Percentiles rank a stretch among this genome's conserved stretches.
Evolutionary conservation across 2,888 invertebrate genomes (phyloP).

Genomic region (Maniola hyperantus): DNA sequence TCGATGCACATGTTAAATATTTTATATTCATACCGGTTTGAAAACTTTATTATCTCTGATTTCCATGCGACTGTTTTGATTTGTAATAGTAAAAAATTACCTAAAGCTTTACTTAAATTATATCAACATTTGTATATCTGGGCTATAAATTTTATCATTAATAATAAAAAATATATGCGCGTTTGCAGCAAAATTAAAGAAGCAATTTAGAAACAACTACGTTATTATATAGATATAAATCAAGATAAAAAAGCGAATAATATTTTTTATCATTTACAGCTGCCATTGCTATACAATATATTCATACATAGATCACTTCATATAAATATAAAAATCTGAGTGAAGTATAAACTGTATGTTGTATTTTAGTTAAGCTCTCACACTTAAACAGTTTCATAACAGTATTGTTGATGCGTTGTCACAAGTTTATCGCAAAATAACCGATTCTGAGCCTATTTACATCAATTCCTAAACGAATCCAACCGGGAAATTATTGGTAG

Average conservation of each 20-base stretch:
- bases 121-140: not conserved
- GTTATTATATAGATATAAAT: not conserved
- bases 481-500: not conserved
- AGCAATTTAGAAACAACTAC: not conserved
- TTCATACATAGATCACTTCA: no score
- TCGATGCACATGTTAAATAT: not conserved
- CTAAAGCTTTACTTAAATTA: not conserved
- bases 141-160: conserved; percentile 3
- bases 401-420: not conserved
- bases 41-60: not conserved
- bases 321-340: no score
- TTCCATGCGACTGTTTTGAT: not conserved
- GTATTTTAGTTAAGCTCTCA: no score
- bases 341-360: no score
- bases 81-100: not conserved
- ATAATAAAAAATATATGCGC: no score
- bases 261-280: not conserved
- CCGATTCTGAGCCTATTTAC: no score
- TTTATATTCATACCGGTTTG: not conserved
- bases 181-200: no score
- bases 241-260: no score
- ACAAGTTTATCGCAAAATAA: not conserved
- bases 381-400: not conserved
- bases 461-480: not conserved
- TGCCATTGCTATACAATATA: not conserved